Base-by-base conservation (phyloP, 2,797 vertebrate species). In the Carapus acus region DNA sequence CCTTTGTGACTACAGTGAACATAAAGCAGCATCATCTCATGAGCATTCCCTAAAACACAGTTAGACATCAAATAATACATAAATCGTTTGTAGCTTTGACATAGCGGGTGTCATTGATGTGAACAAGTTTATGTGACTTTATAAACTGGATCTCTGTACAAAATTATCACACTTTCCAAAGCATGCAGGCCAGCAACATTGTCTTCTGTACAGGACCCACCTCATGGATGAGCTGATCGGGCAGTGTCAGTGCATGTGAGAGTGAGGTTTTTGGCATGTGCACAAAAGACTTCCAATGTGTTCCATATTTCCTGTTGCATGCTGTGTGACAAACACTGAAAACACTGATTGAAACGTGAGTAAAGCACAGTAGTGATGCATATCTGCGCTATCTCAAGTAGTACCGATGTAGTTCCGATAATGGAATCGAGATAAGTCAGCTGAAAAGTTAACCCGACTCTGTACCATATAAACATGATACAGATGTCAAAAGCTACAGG, bases 211-310 rank as follows among this genome's bases (percentile, higher is more conserved):
- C 21, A 24, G 18, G 21, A 38, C 52, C 2, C 17, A 19, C 34
- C 48, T 37, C 21, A 62, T 57, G 48, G 47, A 54, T 44, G 22
- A 59, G 69, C 55, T 63, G 65, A 70, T 71, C 70, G 70, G 84
- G 79, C 76, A 85, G 74, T 80, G 73, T 71, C 50, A 66, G 68
- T 61, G 59, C 53, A 44, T 49, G 59, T 57, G 36, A 74, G 49
- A 22, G 54, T 43, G 58, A 54, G 40, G 39, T 67, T 80, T n/a
- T 74, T 77, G 69, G 73, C 76, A 58, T 67, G 49, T 71, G 50
- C 42, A 56, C 7, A 9, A 27, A n/a, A n/a, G 16, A 62, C 23
- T 24, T 41, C 29, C 18, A 37, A 69, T 19, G 36, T 47, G 71
- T 71, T 65, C 19, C 15, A 38, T 43, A 37, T 58, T 54, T 34